These are phyloP conservation scores for Blennius ocellaris DNA, from an alignment of 2,113 vertebrate species.

Conservation along the genomic window DNA sequence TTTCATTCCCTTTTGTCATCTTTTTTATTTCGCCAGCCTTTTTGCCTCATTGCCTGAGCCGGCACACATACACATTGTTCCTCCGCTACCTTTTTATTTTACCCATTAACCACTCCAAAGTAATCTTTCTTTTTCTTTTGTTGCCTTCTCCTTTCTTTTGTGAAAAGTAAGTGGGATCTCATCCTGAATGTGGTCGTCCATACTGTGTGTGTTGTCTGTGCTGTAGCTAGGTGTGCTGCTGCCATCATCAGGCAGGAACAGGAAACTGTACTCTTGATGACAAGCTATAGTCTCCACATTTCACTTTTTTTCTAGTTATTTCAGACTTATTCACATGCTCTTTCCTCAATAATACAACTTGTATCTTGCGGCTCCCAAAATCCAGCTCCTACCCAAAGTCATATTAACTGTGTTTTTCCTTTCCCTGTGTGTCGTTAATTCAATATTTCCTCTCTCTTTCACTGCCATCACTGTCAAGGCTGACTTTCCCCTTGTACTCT, in stretches of 20 bases:
- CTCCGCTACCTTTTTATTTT: slow-evolving; percentile 56
- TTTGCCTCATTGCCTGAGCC: slow-evolving; percentile 20
- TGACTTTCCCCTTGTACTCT: slow-evolving; percentile 8
- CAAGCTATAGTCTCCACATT: not conserved
- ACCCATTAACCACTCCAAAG: slow-evolving; percentile 66
- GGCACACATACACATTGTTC: slow-evolving; percentile 38
- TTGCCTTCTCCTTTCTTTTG: slow-evolving; percentile 71
- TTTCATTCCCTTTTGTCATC: slow-evolving; percentile 59
- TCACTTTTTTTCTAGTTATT: not conserved
- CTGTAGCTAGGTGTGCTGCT: slow-evolving; percentile 77
- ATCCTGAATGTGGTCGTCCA: slow-evolving; percentile 56
- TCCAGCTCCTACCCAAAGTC: slow-evolving; percentile 19
- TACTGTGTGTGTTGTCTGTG: slow-evolving; percentile 48
- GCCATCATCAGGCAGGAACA: slow-evolving; percentile 81
- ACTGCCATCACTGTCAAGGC: slow-evolving; percentile 23
- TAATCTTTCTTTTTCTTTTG: slow-evolving; percentile 76
- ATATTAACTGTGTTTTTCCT: slow-evolving; percentile 1
- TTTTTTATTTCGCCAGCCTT: slow-evolving; percentile 47
- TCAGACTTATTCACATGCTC: not conserved
- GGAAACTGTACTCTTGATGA: slow-evolving; percentile 53
- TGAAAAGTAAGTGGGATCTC: slow-evolving; percentile 69
- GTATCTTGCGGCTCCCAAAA: slow-evolving; percentile 14
- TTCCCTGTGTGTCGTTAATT: slow-evolving; percentile 12
- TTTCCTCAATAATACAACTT: not conserved
- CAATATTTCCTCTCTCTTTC: slow-evolving; percentile 3